Percentiles rank a stretch among this genome's conserved stretches.
Conservation (phyloP, 1,140 invertebrate species). For the Platyscapa corneri region DNA sequence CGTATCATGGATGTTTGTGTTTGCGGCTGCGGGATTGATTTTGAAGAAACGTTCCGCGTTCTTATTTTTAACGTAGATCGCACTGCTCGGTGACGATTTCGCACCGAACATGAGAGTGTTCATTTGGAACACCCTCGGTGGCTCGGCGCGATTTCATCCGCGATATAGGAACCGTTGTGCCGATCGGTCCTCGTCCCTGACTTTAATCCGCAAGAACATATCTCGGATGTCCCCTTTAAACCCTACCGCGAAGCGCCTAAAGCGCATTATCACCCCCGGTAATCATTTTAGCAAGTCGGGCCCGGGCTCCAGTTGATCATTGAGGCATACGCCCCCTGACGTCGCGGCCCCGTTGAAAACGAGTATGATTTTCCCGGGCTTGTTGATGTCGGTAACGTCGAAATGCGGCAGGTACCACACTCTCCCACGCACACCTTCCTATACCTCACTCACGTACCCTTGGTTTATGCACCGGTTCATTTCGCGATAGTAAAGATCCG, state of each 20-base stretch:
- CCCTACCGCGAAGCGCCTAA: too few relatives aligned
- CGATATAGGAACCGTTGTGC: not conserved
- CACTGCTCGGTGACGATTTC: not conserved
- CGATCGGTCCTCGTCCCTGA: not conserved
- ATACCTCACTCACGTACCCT: too few relatives aligned
- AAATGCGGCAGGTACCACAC: not conserved
- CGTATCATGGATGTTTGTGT: not conserved
- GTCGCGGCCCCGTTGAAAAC: not conserved
- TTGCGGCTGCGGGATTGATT: too few relatives aligned
- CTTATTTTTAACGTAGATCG: not conserved
- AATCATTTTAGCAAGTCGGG: not conserved
- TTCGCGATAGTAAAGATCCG: not conserved
- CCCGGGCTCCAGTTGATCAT: not conserved
- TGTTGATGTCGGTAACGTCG: not conserved
- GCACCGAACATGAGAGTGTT: not conserved
- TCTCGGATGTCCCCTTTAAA: not conserved
- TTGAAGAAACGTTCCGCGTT: not conserved
- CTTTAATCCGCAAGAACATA: not conserved
- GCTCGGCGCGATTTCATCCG: not conserved
- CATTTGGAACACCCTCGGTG: not conserved
- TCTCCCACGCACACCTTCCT: too few relatives aligned
- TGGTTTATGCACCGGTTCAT: not conserved
- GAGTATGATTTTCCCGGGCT: not conserved
- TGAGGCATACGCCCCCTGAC: not conserved
- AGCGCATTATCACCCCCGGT: not conserved